Evolutionary conservation across 2,113 vertebrate species (phyloP), one percentile per base, ranked within the genome.

Genomic region (Gobius niger): DNA sequence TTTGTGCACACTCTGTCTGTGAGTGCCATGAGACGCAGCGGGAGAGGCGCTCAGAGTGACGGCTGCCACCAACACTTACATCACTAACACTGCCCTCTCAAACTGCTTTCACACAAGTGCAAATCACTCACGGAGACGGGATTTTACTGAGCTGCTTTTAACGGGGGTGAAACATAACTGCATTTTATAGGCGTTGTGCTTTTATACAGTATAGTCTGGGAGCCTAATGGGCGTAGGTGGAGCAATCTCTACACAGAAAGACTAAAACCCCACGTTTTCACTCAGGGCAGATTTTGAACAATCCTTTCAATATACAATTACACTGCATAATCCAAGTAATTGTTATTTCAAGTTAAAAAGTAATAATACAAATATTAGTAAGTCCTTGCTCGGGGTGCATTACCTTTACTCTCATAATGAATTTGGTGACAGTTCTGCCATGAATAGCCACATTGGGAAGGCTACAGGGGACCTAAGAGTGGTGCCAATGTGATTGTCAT

Each of bases 61-160:
- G 51, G 60, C 70, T 77, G 76, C 65, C 84, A 67, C 34, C 72
- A 64, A 73, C 69, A 75, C 73, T 82, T 63, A 54, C 67, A 70
- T 89, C 78, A 71, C 52, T 11, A 24, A 24, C 75, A 77, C 50
- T 68, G 51, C 64, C 68, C 65, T 63, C 57, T 62, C 46, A 44
- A 72, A 73, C 73, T 42, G n/a, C 44, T 52, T 53, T 53, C 52
- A 54, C 52, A 54, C 51, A 52, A 52, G 52, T 54, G 52, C 52
- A 54, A 24, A 54, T 54, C 18, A 24, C 52, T 54, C 52, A 24
- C 52, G 68, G 42, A 67, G 47, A 63, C 15, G 42, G 44, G 10
- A 46, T 7, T 46, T 34, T 34, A 56, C 19, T 56, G 51, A 7
- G 15, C 51, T 52, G 8, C 16, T 9, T 52, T 52, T 52, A 52